phyloP scores from a whole-genome alignment of 2,797 vertebrate species.

The Notamacropus eugenii region DNA sequence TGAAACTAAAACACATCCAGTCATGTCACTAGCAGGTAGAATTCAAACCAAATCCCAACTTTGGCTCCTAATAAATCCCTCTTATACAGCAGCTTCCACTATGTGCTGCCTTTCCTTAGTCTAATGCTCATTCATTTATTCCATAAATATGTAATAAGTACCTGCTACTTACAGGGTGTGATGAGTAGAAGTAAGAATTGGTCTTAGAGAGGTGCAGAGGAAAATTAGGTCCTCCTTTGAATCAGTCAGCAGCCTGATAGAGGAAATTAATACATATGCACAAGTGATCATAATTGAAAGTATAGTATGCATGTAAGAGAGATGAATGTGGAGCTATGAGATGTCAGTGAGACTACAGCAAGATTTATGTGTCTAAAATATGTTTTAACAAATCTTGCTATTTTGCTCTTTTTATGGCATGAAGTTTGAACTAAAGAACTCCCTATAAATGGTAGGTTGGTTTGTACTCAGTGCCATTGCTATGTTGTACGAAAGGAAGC shows the following conservation, averaged over 20 bases:
- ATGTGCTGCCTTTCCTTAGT: background rate
- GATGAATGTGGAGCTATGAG: background rate
- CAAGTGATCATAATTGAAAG: background rate
- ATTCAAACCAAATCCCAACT: background rate
- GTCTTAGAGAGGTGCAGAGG: background rate
- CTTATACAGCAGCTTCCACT: background rate
- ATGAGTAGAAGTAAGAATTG: background rate
- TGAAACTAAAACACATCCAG: slow-evolving; percentile 13
- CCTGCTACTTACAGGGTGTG: background rate
- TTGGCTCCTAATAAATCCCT: background rate
- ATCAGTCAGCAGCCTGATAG: background rate
- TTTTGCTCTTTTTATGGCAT: background rate
- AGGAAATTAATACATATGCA: background rate
- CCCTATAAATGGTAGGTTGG: background rate
- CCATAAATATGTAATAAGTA: background rate
- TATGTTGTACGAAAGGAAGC: background rate
- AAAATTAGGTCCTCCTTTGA: background rate
- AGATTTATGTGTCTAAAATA: background rate
- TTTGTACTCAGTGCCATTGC: background rate
- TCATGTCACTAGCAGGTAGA: background rate
- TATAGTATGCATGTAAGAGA: background rate
- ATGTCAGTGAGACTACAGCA: background rate
- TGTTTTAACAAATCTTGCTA: background rate
- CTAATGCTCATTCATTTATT: background rate
- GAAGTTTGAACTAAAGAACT: background rate